Conservation (phyloP, 2,888 invertebrate species). For the Cheiracanthium punctorium region DNA sequence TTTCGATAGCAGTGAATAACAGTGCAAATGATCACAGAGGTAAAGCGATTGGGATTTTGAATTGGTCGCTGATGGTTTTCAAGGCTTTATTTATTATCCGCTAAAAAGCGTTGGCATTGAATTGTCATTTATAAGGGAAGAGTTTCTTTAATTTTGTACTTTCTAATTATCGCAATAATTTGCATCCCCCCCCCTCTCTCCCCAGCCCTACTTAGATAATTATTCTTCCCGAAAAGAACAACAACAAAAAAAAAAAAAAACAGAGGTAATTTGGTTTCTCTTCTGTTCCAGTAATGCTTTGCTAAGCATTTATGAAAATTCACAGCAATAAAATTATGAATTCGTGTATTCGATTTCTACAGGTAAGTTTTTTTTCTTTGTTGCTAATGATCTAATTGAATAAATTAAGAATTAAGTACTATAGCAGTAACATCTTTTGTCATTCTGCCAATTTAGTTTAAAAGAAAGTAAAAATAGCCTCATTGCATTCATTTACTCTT, state of each 20-base stretch:
- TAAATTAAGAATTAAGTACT: too few species aligned
- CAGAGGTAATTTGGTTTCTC: conserved; percentile 2
- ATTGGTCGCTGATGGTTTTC: conserved; percentile 21
- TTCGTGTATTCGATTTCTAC: not conserved
- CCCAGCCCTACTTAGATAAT: not conserved
- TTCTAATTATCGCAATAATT: not conserved
- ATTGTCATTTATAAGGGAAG: not conserved
- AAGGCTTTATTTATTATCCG: conserved; percentile 15
- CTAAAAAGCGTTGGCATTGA: conserved; percentile 7
- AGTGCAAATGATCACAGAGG: conserved; percentile 17
- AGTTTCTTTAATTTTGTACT: not conserved
- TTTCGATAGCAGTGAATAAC: conserved; percentile 48
- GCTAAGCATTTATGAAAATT: conserved; percentile 7
- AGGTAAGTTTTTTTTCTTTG: too few species aligned
- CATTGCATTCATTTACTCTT: too few species aligned
- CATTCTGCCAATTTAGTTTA: too few species aligned
- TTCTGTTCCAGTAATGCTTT: not conserved
- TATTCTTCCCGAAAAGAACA: not conserved
- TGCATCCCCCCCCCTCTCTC: not conserved
- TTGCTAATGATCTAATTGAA: too few species aligned
- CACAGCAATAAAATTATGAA: conserved; percentile 5
- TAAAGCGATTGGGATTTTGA: conserved; percentile 19
- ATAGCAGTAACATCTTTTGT: too few species aligned
- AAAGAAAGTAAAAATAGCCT: too few species aligned
- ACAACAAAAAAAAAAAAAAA: not conserved